A percentile compares a stretch with the other conserved stretches of the same genome.
Evolutionary conservation across 2,888 invertebrate genomes (phyloP).

Genomic region (Cacoxenus indagator): DNA sequence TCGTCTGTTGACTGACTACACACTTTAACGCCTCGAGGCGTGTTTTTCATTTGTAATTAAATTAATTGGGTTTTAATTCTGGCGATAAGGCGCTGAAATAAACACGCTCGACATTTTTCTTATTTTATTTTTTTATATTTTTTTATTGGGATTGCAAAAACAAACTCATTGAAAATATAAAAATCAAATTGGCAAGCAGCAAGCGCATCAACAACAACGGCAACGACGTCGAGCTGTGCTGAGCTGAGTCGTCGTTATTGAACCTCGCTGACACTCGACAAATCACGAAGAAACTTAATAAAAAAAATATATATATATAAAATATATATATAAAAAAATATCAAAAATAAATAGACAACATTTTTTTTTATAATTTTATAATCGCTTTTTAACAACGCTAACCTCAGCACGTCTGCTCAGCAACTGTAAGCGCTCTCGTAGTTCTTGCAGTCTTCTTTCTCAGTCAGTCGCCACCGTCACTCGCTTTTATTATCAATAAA

Average conservation of each 20-base stretch:
- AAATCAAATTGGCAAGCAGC: background rate
- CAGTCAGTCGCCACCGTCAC: background rate
- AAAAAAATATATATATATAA: slow-evolving; percentile 44
- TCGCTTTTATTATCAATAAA: slow-evolving; percentile 16
- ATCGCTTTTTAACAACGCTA: slow-evolving; percentile 20
- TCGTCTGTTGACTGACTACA: background rate
- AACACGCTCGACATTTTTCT: background rate
- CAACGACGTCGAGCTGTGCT: slow-evolving; percentile 23
- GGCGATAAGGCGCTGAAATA: slow-evolving; percentile 42
- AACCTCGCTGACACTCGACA: slow-evolving; percentile 59
- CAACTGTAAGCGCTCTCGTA: too few relatives aligned
- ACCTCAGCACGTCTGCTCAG: slow-evolving; percentile 9
- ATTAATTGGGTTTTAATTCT: slow-evolving; percentile 70
- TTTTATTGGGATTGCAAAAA: background rate
- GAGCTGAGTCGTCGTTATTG: slow-evolving; percentile 44
- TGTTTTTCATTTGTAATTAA: slow-evolving; percentile 69
- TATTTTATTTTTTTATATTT: too few relatives aligned
- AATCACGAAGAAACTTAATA: slow-evolving; percentile 48
- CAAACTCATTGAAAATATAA: background rate
- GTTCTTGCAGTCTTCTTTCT: too few relatives aligned
- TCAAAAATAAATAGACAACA: background rate
- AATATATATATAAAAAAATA: background rate
- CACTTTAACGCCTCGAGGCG: slow-evolving; percentile 36
- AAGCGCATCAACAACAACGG: slow-evolving; percentile 9
- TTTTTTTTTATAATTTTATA: slow-evolving; percentile 20